Conservation (phyloP, 1,140 invertebrate species). For the Andricus grossulariae region DNA sequence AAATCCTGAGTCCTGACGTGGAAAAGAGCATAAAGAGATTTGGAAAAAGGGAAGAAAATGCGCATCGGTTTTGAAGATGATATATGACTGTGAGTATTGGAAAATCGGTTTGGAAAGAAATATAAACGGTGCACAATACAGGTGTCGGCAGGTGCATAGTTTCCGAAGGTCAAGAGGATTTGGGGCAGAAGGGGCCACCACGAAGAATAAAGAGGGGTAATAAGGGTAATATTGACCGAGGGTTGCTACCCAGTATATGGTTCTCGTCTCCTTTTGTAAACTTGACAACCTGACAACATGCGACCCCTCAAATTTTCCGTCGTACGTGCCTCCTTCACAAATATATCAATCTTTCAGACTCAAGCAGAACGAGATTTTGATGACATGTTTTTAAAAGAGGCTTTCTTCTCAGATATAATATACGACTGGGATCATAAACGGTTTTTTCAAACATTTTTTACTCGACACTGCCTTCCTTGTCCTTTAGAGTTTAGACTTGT, state of each 20-base stretch:
- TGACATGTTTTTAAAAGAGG: conserved; percentile 25
- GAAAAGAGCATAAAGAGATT: conserved; percentile 4
- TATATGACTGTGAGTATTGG: conserved; percentile 4
- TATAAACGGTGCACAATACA: conserved; percentile 29
- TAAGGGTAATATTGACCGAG: conserved; percentile 28
- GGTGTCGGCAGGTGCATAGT: conserved; percentile 36
- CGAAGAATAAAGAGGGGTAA: conserved; percentile 25
- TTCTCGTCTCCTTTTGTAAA: conserved; percentile 16
- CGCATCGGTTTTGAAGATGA: not conserved
- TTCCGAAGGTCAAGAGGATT: conserved; percentile 27
- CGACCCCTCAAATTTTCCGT: conserved; percentile 21
- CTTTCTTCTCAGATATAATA: not conserved
- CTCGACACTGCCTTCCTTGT: not conserved
- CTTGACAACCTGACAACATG: conserved; percentile 21
- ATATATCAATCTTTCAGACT: conserved; percentile 28
- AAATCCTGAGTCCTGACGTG: no score
- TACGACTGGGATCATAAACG: not conserved
- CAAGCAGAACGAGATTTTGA: conserved; percentile 30
- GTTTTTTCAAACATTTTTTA: not conserved
- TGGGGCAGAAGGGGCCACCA: conserved; percentile 21
- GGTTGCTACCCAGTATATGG: conserved; percentile 17
- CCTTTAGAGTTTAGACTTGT: no score
- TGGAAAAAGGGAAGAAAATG: not conserved
- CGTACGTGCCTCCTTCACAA: conserved; percentile 26
- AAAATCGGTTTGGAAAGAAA: not conserved